A percentile compares a stretch with the other conserved stretches of the same genome.
These are phyloP conservation scores for Nasonia longicornis DNA, from an alignment of 1,140 invertebrate species.

Conservation along the genomic window DNA sequence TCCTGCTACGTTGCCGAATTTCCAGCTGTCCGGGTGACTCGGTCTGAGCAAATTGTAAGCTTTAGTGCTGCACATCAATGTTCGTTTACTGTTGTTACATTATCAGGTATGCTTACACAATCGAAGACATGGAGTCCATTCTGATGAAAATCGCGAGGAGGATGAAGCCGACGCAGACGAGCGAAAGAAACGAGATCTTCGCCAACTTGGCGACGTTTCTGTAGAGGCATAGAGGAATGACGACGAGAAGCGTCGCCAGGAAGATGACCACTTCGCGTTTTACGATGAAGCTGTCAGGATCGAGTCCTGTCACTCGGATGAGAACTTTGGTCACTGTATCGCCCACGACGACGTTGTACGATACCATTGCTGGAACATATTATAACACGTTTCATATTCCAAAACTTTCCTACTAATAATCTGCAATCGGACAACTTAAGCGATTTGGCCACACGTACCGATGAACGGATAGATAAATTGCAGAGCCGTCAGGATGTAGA, in stretches of 20 bases:
- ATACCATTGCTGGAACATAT: conserved; percentile 83
- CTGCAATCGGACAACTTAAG: no score
- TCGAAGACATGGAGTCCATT: conserved; percentile 71
- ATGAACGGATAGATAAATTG: conserved; percentile 91
- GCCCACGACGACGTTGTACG: conserved; percentile 91
- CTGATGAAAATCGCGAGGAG: conserved; percentile 79
- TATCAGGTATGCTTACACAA: conserved; percentile 72
- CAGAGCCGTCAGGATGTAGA: conserved; percentile 80
- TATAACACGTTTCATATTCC: no score
- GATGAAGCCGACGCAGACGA: conserved; percentile 82
- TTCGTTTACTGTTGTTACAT: background rate
- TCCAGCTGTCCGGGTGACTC: conserved; percentile 78
- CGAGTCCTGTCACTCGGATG: conserved; percentile 73
- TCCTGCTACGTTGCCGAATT: conserved; percentile 78
- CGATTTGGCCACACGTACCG: conserved; percentile 68
- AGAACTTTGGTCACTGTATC: conserved; percentile 90
- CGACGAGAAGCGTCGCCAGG: conserved; percentile 80
- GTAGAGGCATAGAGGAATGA: conserved; percentile 86
- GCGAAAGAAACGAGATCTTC: conserved; percentile 83
- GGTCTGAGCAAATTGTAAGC: conserved; percentile 68
- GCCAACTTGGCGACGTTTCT: conserved; percentile 84
- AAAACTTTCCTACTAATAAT: no score
- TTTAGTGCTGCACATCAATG: background rate
- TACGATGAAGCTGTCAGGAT: conserved; percentile 71
- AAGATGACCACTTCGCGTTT: conserved; percentile 84